A percentile compares a stretch with the other conserved stretches of the same genome.
phyloP scores from a whole-genome alignment of 2,113 vertebrate species.

The Phrynocephalus versicolor region DNA sequence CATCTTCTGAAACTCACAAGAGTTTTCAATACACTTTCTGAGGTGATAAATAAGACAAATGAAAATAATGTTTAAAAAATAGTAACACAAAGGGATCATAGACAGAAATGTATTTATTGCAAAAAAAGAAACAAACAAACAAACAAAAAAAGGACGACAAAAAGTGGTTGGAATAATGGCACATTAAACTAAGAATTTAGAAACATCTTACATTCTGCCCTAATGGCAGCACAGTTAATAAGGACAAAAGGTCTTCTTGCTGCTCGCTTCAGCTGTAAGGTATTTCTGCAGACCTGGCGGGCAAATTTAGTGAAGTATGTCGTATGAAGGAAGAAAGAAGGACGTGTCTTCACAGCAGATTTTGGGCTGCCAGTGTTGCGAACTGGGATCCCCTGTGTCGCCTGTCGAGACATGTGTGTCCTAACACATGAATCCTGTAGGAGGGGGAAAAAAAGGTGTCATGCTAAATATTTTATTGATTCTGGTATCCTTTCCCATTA shows the following conservation, averaged over 20 bases:
- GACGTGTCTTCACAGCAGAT: constrained; percentile 95
- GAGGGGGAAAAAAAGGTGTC: neutral
- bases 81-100: constrained; percentile 77
- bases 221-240: constrained; percentile 99
- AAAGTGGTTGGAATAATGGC: constrained; percentile 78
- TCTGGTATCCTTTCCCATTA: neutral
- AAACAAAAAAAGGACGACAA: constrained; percentile 68
- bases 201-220: constrained; percentile 99
- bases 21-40: constrained; percentile 13
- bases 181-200: constrained; percentile 94
- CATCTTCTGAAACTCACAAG: constrained; percentile 15
- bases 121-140: constrained; percentile 68
- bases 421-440: constrained; percentile 85
- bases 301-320: constrained; percentile 97
- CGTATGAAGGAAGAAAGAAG: constrained; percentile 95
- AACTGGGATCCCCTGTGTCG: constrained; percentile 90
- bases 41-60: constrained; percentile 60
- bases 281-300: constrained; percentile 96
- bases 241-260: constrained; percentile 97
- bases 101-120: constrained; percentile 85
- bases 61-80: constrained; percentile 56
- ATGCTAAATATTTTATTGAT: neutral
- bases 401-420: constrained; percentile 87
- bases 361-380: constrained; percentile 94
- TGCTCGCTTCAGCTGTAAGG: constrained; percentile 94